Percentiles rank a stretch among this genome's conserved stretches.
Conservation (phyloP, 2,797 vertebrate genomes). For the Streptopelia turtur region DNA sequence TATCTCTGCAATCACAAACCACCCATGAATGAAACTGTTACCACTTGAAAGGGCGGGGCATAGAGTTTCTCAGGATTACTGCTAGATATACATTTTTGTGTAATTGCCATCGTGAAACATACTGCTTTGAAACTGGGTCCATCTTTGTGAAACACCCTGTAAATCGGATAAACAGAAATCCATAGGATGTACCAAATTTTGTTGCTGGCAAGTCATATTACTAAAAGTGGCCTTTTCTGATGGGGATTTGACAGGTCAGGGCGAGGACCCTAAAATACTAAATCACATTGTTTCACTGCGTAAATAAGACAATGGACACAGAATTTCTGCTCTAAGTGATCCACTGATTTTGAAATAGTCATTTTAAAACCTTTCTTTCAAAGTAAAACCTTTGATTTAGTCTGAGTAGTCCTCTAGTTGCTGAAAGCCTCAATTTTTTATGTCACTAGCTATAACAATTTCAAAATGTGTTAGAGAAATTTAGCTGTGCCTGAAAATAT, state of each 20-base stretch:
- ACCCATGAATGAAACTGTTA: too few species aligned
- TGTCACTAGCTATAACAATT: background rate
- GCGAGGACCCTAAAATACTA: background rate
- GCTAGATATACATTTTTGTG: too few species aligned
- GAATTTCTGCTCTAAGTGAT: background rate
- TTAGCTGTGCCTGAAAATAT: background rate
- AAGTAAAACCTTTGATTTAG: background rate
- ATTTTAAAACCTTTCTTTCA: background rate
- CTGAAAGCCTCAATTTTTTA: background rate
- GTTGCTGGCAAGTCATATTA: background rate
- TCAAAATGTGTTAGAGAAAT: background rate
- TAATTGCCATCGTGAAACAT: too few species aligned
- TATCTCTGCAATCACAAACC: too few species aligned
- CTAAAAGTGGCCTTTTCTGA: background rate
- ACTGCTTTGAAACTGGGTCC: too few species aligned
- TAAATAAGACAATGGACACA: background rate
- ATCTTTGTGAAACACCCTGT: background rate
- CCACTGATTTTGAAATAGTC: background rate
- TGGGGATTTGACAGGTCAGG: background rate
- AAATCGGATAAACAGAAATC: background rate
- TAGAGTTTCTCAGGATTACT: too few species aligned
- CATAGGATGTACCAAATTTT: background rate
- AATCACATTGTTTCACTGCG: background rate
- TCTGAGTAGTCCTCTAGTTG: background rate
- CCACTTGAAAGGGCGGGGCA: too few species aligned